Base-by-base conservation (phyloP, 2,888 invertebrate genomes). In the Lepeophtheirus nordmannii region DNA sequence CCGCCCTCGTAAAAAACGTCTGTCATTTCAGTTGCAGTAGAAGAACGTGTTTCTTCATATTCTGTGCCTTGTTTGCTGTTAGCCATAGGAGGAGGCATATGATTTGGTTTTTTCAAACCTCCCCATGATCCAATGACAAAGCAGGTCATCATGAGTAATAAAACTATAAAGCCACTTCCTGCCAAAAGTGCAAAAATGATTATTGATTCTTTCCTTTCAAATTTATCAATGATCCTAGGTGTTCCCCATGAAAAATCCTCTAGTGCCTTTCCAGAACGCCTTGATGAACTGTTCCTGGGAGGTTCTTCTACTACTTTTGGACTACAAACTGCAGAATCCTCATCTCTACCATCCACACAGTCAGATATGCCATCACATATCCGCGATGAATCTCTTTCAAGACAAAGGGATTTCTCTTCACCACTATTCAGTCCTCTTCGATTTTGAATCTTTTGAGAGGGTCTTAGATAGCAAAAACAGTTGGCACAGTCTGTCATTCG, bases 321-420 rank as follows among this genome's bases (percentile, higher is more conserved):
- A 23, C 60, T 38, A 60, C 60, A 60, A 7, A 60, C 11, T 37
- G 8, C 60, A 11, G 1, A 23, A 22, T 38, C 38, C 60, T 60
- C 60, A 37, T 60, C 60, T 14, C n/a, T 23, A 10, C 60, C 60
- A 23, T 60, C 37, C 17, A 60, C 30, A 30, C 60, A 60, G 22
- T 60, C 60, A 10, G 37, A 17, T 37, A 60, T 38, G 20, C 60
- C 60, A n/a, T 60, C 60, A 60, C 60, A 60, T 22, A 60, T 60
- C 14, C 38, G 60, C 10, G 60, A 38, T 7, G 60, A 60, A 38
- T 17, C 23, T 37, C 23, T 17, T 17, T 23, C 60, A 10, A 60
- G 37, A 60, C 60, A 60, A 1, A 60, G 37, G 10, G 9, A 11
- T 23, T 23, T 38, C 37, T 38, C 38, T 17, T 37, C 60, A 60